Evolutionary conservation across 2,797 vertebrate species (phyloP).

Genomic region (Odontamblyopus lacepedii): DNA sequence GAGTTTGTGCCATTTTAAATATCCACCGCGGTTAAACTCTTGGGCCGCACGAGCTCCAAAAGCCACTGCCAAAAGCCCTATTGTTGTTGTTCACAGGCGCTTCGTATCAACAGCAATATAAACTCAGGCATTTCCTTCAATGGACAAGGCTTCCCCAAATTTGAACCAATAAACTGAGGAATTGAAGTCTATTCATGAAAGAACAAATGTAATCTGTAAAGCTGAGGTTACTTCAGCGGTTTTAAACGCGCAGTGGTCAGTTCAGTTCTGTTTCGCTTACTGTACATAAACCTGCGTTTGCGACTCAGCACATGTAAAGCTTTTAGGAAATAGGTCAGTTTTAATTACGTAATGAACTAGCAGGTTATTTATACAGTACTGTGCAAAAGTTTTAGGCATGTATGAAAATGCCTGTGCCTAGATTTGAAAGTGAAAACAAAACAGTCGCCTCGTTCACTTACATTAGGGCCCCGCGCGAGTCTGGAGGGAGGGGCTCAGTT

Average conservation of each 20-base stretch:
- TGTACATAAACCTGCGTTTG: not conserved
- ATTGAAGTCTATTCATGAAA: conserved; percentile 33
- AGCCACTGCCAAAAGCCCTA: conserved; percentile 29
- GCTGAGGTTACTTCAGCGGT: conserved; percentile 4
- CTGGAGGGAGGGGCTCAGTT: too few relatives aligned
- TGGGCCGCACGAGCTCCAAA: conserved; percentile 39
- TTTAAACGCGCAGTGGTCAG: conserved; percentile 1
- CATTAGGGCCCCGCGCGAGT: too few relatives aligned
- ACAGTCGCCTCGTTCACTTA: too few relatives aligned
- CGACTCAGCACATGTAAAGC: conserved; percentile 9
- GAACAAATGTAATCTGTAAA: not conserved
- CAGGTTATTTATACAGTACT: not conserved
- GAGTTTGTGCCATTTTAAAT: conserved; percentile 60
- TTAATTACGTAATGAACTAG: not conserved
- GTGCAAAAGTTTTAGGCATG: too few relatives aligned
- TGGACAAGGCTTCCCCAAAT: conserved; percentile 42
- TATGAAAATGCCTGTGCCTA: too few relatives aligned
- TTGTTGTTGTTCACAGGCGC: conserved; percentile 45
- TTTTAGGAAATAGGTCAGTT: not conserved
- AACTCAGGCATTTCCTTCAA: conserved; percentile 59
- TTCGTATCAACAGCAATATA: conserved; percentile 47
- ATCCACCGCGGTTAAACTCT: conserved; percentile 48
- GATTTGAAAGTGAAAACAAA: too few relatives aligned
- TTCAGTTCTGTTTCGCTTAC: not conserved
- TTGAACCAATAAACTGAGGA: conserved; percentile 38